Conservation (phyloP, 2,888 invertebrate genomes). For the Hecatera dysodea region DNA sequence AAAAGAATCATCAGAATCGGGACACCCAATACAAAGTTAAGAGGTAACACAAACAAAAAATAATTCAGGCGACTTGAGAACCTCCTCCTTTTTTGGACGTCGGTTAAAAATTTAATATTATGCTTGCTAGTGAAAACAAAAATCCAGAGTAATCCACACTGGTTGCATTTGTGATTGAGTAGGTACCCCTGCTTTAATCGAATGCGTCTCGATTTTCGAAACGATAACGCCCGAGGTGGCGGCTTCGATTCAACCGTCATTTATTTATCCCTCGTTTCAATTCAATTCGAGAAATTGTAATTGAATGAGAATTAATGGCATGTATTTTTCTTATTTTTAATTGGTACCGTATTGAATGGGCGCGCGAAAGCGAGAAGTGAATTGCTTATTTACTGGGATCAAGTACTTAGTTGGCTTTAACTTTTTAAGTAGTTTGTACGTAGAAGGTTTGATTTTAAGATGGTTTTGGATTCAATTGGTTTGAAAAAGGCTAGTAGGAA, state of each 20-base stretch:
- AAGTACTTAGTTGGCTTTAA: neutral
- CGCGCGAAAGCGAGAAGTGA: slow-evolving; percentile 13
- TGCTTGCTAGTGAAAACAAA: neutral
- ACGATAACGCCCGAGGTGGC: slow-evolving; percentile 36
- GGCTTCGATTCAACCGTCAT: slow-evolving; percentile 27
- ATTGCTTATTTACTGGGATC: slow-evolving; percentile 21
- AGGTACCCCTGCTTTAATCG: slow-evolving; percentile 31
- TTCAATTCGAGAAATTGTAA: slow-evolving; percentile 47
- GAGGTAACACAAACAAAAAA: too few relatives aligned
- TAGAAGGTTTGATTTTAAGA: neutral
- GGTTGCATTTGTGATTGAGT: neutral
- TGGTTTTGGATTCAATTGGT: neutral
- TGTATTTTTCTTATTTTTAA: slow-evolving; percentile 36
- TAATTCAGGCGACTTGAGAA: too few relatives aligned
- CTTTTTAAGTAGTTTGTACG: neutral
- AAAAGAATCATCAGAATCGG: too few relatives aligned
- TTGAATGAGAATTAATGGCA: slow-evolving; percentile 48
- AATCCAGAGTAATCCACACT: too few relatives aligned
- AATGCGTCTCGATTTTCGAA: slow-evolving; percentile 38
- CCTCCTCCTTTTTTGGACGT: too few relatives aligned
- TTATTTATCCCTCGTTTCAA: slow-evolving; percentile 51
- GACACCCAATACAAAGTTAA: too few relatives aligned
- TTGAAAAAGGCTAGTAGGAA: neutral
- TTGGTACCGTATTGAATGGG: slow-evolving; percentile 23
- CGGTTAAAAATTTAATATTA: too few relatives aligned